phyloP scores from a whole-genome alignment of 2,797 vertebrate genomes.

The Tarsius wallacei region DNA sequence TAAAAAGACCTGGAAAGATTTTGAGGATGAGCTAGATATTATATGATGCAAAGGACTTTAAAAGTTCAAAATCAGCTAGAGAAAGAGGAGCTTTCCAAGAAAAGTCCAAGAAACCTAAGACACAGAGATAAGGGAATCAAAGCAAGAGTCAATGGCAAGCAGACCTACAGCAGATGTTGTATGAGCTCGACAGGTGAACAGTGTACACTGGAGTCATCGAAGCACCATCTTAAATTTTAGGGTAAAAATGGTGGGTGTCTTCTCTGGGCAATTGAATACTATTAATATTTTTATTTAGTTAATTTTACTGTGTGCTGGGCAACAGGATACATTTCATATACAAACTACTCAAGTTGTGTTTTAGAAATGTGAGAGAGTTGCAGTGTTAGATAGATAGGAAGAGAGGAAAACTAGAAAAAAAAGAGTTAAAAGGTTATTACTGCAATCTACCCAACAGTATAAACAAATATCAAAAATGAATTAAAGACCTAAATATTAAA shows the following conservation, averaged over 20 bases:
- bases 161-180: neutral
- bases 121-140: neutral
- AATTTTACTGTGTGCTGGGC: neutral
- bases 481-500: neutral
- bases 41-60: neutral
- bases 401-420: neutral
- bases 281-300: neutral
- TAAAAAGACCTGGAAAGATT: neutral
- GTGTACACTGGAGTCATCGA: neutral
- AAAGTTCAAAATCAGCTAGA: neutral
- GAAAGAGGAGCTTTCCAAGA: neutral
- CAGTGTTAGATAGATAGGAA: neutral
- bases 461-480: neutral
- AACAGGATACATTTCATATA: neutral
- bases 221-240: neutral
- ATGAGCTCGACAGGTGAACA: neutral
- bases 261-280: neutral
- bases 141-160: neutral
- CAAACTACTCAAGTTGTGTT: neutral
- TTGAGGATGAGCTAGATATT: neutral
- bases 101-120: neutral
- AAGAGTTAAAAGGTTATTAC: neutral
- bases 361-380: neutral
- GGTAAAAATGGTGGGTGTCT: neutral
- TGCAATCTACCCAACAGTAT: neutral